Evolutionary conservation across 2,888 invertebrate species (phyloP), one percentile per base, ranked within the genome.

Genomic region (Oasisia sp.): DNA sequence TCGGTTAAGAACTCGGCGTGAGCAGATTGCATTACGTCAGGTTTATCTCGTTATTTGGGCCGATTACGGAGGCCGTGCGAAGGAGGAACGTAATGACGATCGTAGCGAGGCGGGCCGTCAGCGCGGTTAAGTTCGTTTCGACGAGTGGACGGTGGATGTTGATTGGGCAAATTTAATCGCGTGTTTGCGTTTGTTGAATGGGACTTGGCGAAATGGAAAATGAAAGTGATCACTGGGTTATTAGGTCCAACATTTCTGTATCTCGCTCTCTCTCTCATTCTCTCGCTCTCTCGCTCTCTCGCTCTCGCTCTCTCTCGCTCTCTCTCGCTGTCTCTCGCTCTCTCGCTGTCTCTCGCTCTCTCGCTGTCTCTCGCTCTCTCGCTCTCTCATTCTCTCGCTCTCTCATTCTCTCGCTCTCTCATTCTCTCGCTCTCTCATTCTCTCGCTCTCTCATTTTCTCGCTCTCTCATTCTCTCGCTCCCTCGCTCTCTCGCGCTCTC

Each of bases 401-500:
- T 45, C 12, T 91, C 11, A 19, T 14, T 45, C 91, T 91, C 19
- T 38, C 32, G 1, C 45, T 91, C 19, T 56, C 50, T 32, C 32
- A 5, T 45, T 91, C 38, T 38, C 38, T 91, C 91, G 0, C 19
- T 38, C 50, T 45, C 90, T n/a, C 89, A 2, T 4, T 32, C 44
- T 90, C 45, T 90, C 45, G n/a, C 27, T 89, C 89, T 32, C 19
- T 56, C 89, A 1, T 14, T 32, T 19, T 91, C 91, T 56, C 90
- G 56, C 91, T 50, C 56, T 56, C 58, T 44, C 91, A 32, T 19
- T 91, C 58, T 90, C 90, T 90, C 90, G 50, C 91, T 92, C 90
- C 5, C 90, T 92, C 45, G n/a, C n/a, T n/a, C n/a, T 91, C 58
- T 90, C 90, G 50, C 90, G 50, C 91, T 92, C 90, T n/a, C 90